A percentile compares a stretch with the other conserved stretches of the same genome.
phyloP scores from a whole-genome alignment of 2,113 vertebrate species.

The Uria lomvia region DNA sequence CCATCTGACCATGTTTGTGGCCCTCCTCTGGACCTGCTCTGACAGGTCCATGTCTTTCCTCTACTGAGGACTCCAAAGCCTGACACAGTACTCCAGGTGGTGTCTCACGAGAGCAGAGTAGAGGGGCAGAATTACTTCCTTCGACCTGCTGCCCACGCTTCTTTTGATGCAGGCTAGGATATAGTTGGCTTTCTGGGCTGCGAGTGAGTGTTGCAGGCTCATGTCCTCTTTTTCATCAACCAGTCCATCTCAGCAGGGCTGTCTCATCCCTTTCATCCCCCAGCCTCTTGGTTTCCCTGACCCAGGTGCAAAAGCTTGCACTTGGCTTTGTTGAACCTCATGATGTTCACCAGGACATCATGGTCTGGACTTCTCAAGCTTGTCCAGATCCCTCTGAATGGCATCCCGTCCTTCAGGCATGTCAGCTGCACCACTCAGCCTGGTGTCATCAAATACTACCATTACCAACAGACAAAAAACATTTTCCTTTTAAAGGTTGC shows the following conservation, averaged over 20 bases:
- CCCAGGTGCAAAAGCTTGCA: too few relatives aligned
- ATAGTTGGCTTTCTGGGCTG: too few relatives aligned
- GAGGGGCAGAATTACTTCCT: neutral
- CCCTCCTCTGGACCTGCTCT: neutral
- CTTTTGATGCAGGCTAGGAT: too few relatives aligned
- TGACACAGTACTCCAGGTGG: neutral
- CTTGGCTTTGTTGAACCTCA: too few relatives aligned
- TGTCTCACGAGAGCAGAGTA: neutral
- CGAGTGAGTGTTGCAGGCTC: too few relatives aligned
- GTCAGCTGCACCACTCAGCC: neutral
- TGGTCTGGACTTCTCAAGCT: neutral
- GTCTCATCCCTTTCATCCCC: too few relatives aligned
- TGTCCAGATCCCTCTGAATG: neutral
- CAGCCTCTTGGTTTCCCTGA: too few relatives aligned
- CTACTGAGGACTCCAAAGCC: neutral
- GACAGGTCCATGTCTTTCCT: neutral
- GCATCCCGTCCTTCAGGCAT: fast-evolving
- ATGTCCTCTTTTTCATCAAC: too few relatives aligned
- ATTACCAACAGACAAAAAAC: neutral
- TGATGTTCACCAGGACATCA: too few relatives aligned
- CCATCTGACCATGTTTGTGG: too few relatives aligned
- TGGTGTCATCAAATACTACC: neutral
- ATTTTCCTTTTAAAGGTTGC: neutral
- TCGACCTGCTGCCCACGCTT: too few relatives aligned
- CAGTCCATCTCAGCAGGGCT: too few relatives aligned